These are phyloP conservation scores for Coenonympha glycerion DNA, from an alignment of 2,888 invertebrate species.

Conservation along the genomic window DNA sequence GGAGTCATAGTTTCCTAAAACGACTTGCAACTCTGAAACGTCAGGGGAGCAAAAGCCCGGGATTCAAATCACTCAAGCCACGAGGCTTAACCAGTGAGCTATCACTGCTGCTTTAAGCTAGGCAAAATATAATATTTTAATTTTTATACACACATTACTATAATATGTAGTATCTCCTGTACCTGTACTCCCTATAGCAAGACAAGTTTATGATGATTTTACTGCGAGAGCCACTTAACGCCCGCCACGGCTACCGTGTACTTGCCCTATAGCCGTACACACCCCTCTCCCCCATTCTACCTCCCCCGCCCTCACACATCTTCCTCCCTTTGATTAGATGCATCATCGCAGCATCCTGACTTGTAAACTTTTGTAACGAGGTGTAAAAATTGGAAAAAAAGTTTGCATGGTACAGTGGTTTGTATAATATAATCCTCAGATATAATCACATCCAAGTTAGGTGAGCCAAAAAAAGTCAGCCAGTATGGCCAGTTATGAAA, in stretches of 20 bases:
- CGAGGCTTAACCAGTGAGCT: too few relatives aligned
- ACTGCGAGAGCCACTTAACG: slow-evolving; percentile 70
- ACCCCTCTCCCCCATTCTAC: slow-evolving; percentile 27
- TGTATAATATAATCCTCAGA: too few relatives aligned
- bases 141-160: slow-evolving; percentile 17
- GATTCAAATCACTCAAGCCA: too few relatives aligned
- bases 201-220: slow-evolving; percentile 72
- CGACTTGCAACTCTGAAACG: too few relatives aligned
- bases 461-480: too few relatives aligned
- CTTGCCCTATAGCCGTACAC: slow-evolving; percentile 34
- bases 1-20: too few relatives aligned
- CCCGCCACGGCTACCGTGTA: slow-evolving; percentile 56
- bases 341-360: slow-evolving; percentile 36
- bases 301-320: neutral
- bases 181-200: slow-evolving; percentile 51
- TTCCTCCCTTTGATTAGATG: slow-evolving; percentile 45
- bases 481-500: too few relatives aligned
- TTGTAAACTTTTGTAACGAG: neutral
- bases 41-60: too few relatives aligned
- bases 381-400: too few relatives aligned
- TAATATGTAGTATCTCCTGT: slow-evolving; percentile 32
- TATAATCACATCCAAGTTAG: too few relatives aligned
- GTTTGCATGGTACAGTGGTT: too few relatives aligned
- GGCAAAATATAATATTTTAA: neutral
- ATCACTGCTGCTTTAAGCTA: neutral